Base-by-base conservation (phyloP, 1,140 invertebrate species). In the Plodia interpunctella region DNA sequence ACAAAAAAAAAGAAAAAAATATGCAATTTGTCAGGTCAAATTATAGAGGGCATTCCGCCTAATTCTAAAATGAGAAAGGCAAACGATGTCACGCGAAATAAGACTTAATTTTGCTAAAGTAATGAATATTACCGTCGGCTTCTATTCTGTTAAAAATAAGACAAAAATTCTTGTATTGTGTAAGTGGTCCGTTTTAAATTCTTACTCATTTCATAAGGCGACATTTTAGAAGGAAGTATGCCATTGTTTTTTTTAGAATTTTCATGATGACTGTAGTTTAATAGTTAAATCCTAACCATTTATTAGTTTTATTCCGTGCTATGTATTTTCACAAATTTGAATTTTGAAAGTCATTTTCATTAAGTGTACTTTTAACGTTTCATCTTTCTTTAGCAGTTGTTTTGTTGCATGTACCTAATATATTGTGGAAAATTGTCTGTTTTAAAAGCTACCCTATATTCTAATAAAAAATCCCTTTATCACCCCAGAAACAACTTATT, bases 41-140 rank as follows among this genome's bases (percentile, higher is more conserved):
- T 68, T 74, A 72, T 72, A 68, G 51, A 20, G 13, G 21, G 51
- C 18, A 69, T 61, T 59, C 60, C 62, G 70, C 65, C 71, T 81
- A 78, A 81, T 79, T 79, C 69, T 73, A 71, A 81, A 79, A 74
- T 70, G 73, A 73, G 70, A 78, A 78, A 76, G 70, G 74, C 69
- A 74, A 80, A 79, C 68, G 73, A 69, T 74, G 76, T 81, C 78
- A 81, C 78, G 78, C 76, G 77, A 75, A 81, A 81, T 78, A 78
- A 78, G 70, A 69, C 76, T 78, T 78, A 81, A 81, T 81, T 78
- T 72, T 63, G 76, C 67, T 66, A 68, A 68, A 70, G 68, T 72
- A 80, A 78, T 78, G 71, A 67, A 76, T 76, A 73, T 71, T 71
- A 65, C 52, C 65, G 64, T 64, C 62, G 62, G 50, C 49, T 59